Base-by-base conservation (phyloP, 1,140 invertebrate species). In the Aphaenogaster floridana region DNA sequence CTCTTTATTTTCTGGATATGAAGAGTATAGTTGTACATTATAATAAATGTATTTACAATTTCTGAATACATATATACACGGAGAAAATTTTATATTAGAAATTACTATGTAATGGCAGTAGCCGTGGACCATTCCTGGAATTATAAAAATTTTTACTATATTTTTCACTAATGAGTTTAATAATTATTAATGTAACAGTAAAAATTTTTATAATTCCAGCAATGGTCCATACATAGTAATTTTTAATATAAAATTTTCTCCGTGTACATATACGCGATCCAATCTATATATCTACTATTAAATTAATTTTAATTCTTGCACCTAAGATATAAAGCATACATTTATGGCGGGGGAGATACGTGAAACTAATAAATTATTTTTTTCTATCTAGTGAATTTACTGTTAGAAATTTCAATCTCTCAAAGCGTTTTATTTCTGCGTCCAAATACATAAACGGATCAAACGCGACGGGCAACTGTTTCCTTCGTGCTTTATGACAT, bases 381-480 rank as follows among this genome's bases (percentile, higher is more conserved):
- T 50, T 9, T 21, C 36, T 28, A 15, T 6, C 7, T 42, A 34
- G 34, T 4, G 15, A 15, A 3, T 42, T 54, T 15, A 48, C 2
- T 36, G 54, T 45, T 13, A 8, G 21, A 81, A 54, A 84, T 84
- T 28, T 84, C 42, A 76, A 84, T 84, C 45, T 61, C 17, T n/a
- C 42, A 28, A 74, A 39, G 1, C 45, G n/a, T 84, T 61, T 59
- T 61, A 74, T 76, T 84, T 61, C 63, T 28, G 39, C 39, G 9
- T 71, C 11, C 69, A 45, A 83, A 74, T 61, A 72, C 45, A 17
- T 57, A 54, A 81, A 68, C 36, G 68, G 42, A 83, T 84, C 54
- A 84, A 80, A 74, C 45, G 28, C 54, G 42, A 84, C 28, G 68
- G 21, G 45, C 48, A 78, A 86, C 61, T 69, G 64, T 59, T 78